A percentile compares a stretch with the other conserved stretches of the same genome.
phyloP scores from a whole-genome alignment of 2,888 invertebrate species.

The Acanthosepion esculentum region DNA sequence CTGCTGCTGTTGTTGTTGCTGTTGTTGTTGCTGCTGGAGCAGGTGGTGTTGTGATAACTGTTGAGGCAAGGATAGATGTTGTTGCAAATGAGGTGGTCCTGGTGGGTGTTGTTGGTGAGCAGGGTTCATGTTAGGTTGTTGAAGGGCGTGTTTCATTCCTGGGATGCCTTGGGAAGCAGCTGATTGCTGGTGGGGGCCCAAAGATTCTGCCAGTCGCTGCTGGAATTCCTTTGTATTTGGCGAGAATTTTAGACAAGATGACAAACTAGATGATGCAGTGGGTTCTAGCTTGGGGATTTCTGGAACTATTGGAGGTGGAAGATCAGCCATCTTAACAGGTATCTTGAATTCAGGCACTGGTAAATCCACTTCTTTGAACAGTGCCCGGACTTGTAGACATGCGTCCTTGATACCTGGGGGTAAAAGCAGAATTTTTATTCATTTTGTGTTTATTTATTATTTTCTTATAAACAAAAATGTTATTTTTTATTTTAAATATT shows the following conservation, averaged over 20 bases:
- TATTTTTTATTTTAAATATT: neutral
- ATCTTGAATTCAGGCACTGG: slow-evolving; percentile 45
- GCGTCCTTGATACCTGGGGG: slow-evolving; percentile 34
- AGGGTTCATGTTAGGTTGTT: neutral
- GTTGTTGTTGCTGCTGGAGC: neutral
- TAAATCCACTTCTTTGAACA: slow-evolving; percentile 45
- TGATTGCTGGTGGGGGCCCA: neutral
- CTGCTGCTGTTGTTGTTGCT: neutral
- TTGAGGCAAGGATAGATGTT: neutral
- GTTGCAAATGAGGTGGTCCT: neutral
- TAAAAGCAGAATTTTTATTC: neutral
- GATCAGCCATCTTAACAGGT: slow-evolving; percentile 1
- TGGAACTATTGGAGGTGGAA: slow-evolving; percentile 38
- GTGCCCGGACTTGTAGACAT: slow-evolving; percentile 45
- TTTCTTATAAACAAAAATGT: neutral
- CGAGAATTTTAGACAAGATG: slow-evolving; percentile 25
- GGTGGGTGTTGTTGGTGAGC: neutral
- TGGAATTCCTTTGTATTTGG: slow-evolving; percentile 40
- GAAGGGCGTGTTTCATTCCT: neutral
- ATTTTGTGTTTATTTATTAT: neutral
- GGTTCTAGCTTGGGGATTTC: slow-evolving; percentile 44
- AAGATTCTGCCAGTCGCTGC: slow-evolving; percentile 34
- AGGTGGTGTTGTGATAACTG: slow-evolving; percentile 34
- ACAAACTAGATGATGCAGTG: slow-evolving; percentile 8
- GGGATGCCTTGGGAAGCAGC: neutral